Percentiles rank a stretch among this genome's conserved stretches.
Conservation (phyloP, 1,140 invertebrate species). For the Aphelenchoides fujianensis region DNA sequence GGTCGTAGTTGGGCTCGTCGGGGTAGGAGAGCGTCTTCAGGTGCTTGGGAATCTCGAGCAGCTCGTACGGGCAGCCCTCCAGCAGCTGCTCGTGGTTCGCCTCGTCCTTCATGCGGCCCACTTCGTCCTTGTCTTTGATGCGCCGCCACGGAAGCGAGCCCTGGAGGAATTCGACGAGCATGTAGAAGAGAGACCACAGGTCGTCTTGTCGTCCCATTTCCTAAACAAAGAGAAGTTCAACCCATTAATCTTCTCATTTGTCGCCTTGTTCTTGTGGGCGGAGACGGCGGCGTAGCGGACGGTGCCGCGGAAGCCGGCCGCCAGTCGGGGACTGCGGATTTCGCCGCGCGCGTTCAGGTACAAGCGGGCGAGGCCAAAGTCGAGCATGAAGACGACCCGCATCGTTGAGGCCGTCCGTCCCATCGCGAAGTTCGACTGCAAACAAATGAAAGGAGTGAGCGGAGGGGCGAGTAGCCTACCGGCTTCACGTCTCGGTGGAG, state of each 20-base stretch:
- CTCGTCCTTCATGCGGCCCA: slow-evolving; percentile 62
- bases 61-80: slow-evolving; percentile 57
- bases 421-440: slow-evolving; percentile 97
- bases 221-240: too few relatives aligned
- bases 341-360: slow-evolving; percentile 86
- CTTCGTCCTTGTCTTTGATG: slow-evolving; percentile 97
- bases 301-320: slow-evolving; percentile 95
- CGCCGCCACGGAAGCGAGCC: slow-evolving; percentile 98
- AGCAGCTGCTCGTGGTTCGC: slow-evolving; percentile 51
- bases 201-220: slow-evolving; percentile 99
- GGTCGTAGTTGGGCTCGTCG: slow-evolving; percentile 56
- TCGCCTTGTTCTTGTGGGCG: slow-evolving; percentile 91
- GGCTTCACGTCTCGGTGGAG: slow-evolving; percentile 98
- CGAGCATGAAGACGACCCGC: slow-evolving; percentile 94
- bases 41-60: slow-evolving; percentile 55
- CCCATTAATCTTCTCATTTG: slow-evolving; percentile 8
- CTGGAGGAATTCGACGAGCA: slow-evolving; percentile 98
- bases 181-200: slow-evolving; percentile 98
- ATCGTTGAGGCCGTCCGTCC: slow-evolving; percentile 81
- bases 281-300: slow-evolving; percentile 99
- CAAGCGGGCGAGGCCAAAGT: slow-evolving; percentile 95
- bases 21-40: slow-evolving; percentile 51
- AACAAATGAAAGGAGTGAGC: slow-evolving; percentile 23
- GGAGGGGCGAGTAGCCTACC: slow-evolving; percentile 68
- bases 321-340: slow-evolving; percentile 87